Evolutionary conservation across 2,113 vertebrate genomes (phyloP).

Genomic region (Cynocephalus volans): DNA sequence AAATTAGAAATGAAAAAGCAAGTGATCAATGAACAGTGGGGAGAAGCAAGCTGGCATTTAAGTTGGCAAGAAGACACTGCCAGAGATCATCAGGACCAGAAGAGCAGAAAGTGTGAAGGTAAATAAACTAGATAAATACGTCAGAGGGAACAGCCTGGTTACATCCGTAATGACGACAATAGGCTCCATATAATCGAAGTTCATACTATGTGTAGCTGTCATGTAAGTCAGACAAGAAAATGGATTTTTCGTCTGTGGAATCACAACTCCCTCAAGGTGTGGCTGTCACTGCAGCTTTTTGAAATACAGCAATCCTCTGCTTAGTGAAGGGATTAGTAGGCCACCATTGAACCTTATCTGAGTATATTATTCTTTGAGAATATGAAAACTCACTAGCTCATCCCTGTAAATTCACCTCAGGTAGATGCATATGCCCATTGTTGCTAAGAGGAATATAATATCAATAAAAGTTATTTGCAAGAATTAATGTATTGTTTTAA

Average conservation of each 20-base stretch:
- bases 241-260: constrained; percentile 16
- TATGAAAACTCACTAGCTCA: neutral
- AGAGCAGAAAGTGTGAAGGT: neutral
- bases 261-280: neutral
- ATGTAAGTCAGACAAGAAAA: constrained; percentile 38
- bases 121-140: neutral
- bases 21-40: neutral
- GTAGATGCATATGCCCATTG: neutral
- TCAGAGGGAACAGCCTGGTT: neutral
- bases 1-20: constrained; percentile 59
- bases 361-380: neutral
- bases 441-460: neutral
- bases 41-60: constrained; percentile 23
- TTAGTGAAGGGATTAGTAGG: neutral
- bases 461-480: neutral
- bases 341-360: neutral
- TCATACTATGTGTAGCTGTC: neutral
- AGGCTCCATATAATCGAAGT: neutral
- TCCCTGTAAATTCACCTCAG: neutral
- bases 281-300: too few species aligned
- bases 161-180: neutral
- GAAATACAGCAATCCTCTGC: neutral
- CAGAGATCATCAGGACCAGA: neutral
- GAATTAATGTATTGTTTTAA: neutral
- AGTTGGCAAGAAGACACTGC: neutral